Percentiles rank a stretch among this genome's conserved stretches.
These are phyloP conservation scores for Petrocephalus zakoni DNA, from an alignment of 2,113 vertebrate genomes.

Conservation along the genomic window DNA sequence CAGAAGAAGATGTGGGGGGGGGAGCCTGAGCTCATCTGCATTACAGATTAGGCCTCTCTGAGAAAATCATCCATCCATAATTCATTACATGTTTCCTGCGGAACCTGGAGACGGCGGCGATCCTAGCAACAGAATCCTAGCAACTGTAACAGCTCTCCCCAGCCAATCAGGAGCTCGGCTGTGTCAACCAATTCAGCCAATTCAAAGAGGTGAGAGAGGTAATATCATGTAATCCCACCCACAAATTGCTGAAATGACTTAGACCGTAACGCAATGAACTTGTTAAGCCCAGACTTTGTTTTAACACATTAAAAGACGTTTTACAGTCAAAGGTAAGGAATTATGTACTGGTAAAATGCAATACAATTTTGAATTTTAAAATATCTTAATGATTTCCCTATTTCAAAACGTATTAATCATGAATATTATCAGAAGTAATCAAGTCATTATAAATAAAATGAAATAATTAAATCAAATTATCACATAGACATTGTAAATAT, in stretches of 20 bases:
- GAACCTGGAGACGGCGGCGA: conserved; percentile 61
- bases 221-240: conserved; percentile 29
- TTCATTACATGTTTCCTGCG: conserved; percentile 72
- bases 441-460: neutral
- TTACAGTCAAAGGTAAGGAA: neutral
- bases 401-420: neutral
- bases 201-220: conserved; percentile 24
- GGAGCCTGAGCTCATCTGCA: conserved; percentile 68
- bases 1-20: conserved; percentile 47
- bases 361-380: neutral
- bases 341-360: neutral
- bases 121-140: conserved; percentile 80
- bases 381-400: neutral
- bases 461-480: neutral
- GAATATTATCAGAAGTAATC: neutral
- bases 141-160: conserved; percentile 59
- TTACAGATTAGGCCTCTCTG: conserved; percentile 70
- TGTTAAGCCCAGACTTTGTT: neutral
- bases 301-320: neutral
- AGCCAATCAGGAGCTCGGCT: conserved; percentile 47
- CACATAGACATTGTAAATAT: neutral
- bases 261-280: neutral
- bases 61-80: conserved; percentile 78
- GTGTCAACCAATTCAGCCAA: conserved; percentile 42
- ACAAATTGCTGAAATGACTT: conserved; percentile 36